These are phyloP conservation scores for Augochlora pura DNA, from an alignment of 1,140 invertebrate genomes.

Conservation along the genomic window DNA sequence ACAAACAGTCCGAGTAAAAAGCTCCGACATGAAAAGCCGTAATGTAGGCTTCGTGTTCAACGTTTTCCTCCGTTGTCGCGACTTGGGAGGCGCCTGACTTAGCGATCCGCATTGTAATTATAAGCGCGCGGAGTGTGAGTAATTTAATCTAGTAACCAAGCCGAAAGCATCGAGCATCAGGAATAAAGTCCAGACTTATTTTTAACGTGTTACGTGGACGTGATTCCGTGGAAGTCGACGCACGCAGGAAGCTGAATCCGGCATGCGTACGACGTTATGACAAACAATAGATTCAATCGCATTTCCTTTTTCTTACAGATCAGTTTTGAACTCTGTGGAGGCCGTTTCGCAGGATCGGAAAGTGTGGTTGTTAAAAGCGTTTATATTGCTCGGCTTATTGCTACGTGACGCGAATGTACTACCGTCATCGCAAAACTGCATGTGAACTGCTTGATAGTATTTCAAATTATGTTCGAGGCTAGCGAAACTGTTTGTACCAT, in stretches of 20 bases:
- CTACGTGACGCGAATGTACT: too few species aligned
- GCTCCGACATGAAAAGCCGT: too few species aligned
- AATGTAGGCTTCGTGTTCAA: neutral
- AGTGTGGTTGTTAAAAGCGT: too few species aligned
- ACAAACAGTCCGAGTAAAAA: neutral
- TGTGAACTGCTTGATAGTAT: too few species aligned
- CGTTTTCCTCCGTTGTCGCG: neutral
- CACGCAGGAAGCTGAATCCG: neutral
- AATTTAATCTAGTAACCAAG: slow-evolving; percentile 4
- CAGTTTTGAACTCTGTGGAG: neutral
- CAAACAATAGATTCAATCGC: neutral
- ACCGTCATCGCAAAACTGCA: too few species aligned
- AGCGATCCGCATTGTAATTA: neutral
- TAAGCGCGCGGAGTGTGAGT: neutral
- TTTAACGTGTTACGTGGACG: slow-evolving; percentile 38
- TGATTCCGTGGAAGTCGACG: neutral
- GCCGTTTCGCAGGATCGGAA: too few species aligned
- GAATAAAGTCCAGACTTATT: slow-evolving; percentile 47
- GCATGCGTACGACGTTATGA: neutral
- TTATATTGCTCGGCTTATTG: too few species aligned
- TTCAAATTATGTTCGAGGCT: too few species aligned
- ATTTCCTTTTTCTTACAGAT: too few species aligned
- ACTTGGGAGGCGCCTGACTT: neutral
- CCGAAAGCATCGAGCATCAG: slow-evolving; percentile 15
- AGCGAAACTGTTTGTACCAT: too few species aligned